Evolutionary conservation across 2,797 vertebrate species (phyloP), one percentile per base, ranked within the genome.

Genomic region (Masticophis lateralis): DNA sequence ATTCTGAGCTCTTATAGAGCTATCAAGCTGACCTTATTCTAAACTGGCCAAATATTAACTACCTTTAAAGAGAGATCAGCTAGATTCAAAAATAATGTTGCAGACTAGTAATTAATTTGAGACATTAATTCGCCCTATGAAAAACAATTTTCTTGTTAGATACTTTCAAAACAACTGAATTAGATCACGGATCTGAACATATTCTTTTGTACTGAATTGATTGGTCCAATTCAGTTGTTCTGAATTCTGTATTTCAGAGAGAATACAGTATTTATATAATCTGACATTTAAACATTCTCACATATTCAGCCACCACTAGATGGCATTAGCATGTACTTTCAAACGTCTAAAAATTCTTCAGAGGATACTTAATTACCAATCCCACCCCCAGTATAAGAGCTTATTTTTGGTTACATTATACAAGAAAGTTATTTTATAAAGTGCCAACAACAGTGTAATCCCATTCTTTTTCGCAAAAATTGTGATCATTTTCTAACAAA

Each of bases 291-390:
- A 12, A 9, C 11, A 88, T 43, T 9, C 86, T 86, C 90, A 89
- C 10, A 92, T 37, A 32, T 63, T 79, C 74, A 92, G 0, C 0
- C 11, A 90, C 95, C 96, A 95, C 94, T 94, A 96, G 95, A 74
- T 95, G 95, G 96, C 93, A 93, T 86, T 87, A 95, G 90, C 1
- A 59, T 91, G 66, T 56, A 94, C 2, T 86, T 56, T 20, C 66
- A 18, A 95, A 86, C 7, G 57, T 28, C 55, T 37, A 90, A 22
- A 18, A 47, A 25, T 20, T 32, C 25, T 59, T 89, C 69, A 0
- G 16, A 1, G 32, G 74, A 37, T 2, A 2, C 28, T 47, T 86
- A 27, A 89, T 57, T 93, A 69, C 10, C 86, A 59, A 11, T 13
- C 25, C 56, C 2, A 4, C 69, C 32, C n/a, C 69, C 16, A 47